These are phyloP conservation scores for Leptinotarsa juncta DNA, from an alignment of 2,888 invertebrate genomes.

Conservation along the genomic window DNA sequence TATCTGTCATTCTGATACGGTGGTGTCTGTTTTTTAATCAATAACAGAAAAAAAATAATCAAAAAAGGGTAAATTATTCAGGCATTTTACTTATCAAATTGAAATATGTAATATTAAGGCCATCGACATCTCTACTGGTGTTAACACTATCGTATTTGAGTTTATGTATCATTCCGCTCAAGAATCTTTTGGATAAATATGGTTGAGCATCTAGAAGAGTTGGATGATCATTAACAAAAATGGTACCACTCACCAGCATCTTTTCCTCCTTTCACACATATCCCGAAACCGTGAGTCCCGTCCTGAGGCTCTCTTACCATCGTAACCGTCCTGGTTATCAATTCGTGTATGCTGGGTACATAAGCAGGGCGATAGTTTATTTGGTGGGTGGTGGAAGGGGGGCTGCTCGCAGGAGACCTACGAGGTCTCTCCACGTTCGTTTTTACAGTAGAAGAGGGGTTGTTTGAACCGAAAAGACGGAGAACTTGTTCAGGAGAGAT, in stretches of 20 bases:
- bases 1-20: too few relatives aligned
- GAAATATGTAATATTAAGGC: too few relatives aligned
- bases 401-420: slow-evolving; percentile 80
- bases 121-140: too few relatives aligned
- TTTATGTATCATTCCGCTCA: too few relatives aligned
- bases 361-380: slow-evolving; percentile 68
- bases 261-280: slow-evolving; percentile 92
- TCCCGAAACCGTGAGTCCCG: slow-evolving; percentile 87
- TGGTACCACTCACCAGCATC: slow-evolving; percentile 76
- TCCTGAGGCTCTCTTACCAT: slow-evolving; percentile 87
- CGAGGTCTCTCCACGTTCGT: slow-evolving; percentile 52
- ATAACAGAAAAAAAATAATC: too few relatives aligned
- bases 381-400: slow-evolving; percentile 65
- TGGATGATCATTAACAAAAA: neutral
- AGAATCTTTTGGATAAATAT: too few relatives aligned
- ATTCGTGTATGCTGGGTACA: slow-evolving; percentile 78
- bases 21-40: too few relatives aligned
- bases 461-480: slow-evolving; percentile 61
- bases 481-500: slow-evolving; percentile 85
- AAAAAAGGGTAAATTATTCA: too few relatives aligned
- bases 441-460: slow-evolving; percentile 44
- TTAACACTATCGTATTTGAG: too few relatives aligned
- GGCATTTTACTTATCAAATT: too few relatives aligned
- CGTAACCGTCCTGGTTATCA: slow-evolving; percentile 85
- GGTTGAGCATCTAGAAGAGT: neutral